phyloP scores from a whole-genome alignment of 1,140 invertebrate species.

The Bombus superbus region DNA sequence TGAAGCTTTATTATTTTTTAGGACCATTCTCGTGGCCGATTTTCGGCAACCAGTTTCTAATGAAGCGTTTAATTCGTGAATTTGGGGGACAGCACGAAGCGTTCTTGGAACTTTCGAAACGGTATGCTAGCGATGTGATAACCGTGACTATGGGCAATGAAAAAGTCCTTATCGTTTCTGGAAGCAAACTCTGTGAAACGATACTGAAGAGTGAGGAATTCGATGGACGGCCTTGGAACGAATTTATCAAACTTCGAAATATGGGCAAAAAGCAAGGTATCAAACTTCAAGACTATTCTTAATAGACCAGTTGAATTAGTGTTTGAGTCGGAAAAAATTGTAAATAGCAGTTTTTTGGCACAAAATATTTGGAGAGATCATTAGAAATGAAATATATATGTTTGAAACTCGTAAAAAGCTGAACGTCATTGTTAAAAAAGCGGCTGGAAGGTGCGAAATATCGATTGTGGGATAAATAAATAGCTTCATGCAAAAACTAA shows the following conservation, averaged over 20 bases:
- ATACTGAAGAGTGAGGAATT: slow-evolving; percentile 87
- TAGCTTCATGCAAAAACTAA: too few relatives aligned
- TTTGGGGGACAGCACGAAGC: slow-evolving; percentile 86
- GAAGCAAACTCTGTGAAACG: slow-evolving; percentile 84
- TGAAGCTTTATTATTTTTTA: not conserved
- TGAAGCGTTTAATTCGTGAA: slow-evolving; percentile 83
- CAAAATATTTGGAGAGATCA: too few relatives aligned
- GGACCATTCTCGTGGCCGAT: slow-evolving; percentile 88
- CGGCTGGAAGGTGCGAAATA: too few relatives aligned
- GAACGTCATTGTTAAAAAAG: too few relatives aligned
- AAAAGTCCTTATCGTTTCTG: slow-evolving; percentile 85
- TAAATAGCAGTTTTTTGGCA: too few relatives aligned
- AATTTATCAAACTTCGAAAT: slow-evolving; percentile 87
- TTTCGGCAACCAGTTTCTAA: slow-evolving; percentile 85
- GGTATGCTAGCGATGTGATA: slow-evolving; percentile 86
- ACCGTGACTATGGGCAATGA: slow-evolving; percentile 87
- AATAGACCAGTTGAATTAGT: too few relatives aligned
- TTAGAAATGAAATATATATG: too few relatives aligned
- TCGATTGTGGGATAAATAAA: too few relatives aligned
- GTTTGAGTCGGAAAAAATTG: too few relatives aligned
- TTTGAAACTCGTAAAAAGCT: too few relatives aligned
- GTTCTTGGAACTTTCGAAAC: slow-evolving; percentile 83
- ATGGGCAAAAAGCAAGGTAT: slow-evolving; percentile 87
- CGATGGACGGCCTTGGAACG: slow-evolving; percentile 88
- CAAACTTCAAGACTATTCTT: not conserved